Conservation (phyloP, 2,797 vertebrate genomes). For the Sebastiscus albofasciatus region DNA sequence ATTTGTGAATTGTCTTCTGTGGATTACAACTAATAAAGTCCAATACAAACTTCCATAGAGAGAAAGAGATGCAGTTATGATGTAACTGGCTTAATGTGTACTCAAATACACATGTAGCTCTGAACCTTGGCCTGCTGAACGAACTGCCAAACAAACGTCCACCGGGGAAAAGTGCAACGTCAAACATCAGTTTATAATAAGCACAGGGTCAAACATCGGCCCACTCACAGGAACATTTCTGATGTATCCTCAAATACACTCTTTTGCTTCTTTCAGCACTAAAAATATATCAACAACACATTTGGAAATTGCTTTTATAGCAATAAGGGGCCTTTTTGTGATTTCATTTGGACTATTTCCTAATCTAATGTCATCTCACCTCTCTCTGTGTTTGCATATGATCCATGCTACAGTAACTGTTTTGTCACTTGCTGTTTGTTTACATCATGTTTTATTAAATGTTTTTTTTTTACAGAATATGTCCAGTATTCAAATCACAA, state of each 20-base stretch:
- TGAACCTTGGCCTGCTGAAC: background rate
- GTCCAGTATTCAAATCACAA: background rate
- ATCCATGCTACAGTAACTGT: background rate
- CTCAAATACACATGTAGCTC: rapidly evolving
- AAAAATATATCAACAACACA: background rate
- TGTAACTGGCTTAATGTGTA: background rate
- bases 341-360: background rate
- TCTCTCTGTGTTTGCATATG: background rate
- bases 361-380: background rate
- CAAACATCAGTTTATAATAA: no score
- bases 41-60: no score
- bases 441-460: background rate
- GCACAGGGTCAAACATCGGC: no score
- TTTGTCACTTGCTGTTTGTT: background rate
- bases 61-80: background rate
- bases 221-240: background rate
- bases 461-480: background rate
- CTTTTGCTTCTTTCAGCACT: background rate
- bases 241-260: background rate
- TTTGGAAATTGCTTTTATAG: background rate
- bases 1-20: no score
- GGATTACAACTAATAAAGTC: no score
- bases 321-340: background rate
- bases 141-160: background rate
- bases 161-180: rapidly evolving